A percentile compares a stretch with the other conserved stretches of the same genome.
These are phyloP conservation scores for Patella depressa DNA, from an alignment of 2,888 invertebrate genomes.

Conservation along the genomic window DNA sequence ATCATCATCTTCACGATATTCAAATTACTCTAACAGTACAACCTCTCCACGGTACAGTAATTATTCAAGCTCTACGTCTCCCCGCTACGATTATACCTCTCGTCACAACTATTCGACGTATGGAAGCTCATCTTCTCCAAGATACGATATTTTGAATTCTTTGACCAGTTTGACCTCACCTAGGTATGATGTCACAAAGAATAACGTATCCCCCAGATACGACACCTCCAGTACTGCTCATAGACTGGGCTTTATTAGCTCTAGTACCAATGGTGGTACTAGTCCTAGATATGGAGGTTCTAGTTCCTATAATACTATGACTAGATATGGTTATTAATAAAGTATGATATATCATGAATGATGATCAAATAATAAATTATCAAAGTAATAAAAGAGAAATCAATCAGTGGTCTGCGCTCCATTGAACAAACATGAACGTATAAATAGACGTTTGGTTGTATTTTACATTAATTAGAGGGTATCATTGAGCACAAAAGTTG, in stretches of 20 bases:
- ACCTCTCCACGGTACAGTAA: not conserved
- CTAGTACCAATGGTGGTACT: not conserved
- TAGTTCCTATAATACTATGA: slow-evolving; percentile 3
- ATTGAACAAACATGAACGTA: too few relatives aligned
- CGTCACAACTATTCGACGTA: not conserved
- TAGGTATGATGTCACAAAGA: not conserved
- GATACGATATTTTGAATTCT: not conserved
- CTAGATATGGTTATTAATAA: slow-evolving; percentile 1
- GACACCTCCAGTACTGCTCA: not conserved
- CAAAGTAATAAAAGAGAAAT: too few relatives aligned
- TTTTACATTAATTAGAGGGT: too few relatives aligned
- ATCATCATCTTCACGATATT: not conserved
- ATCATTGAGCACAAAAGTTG: too few relatives aligned
- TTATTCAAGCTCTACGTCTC: not conserved
- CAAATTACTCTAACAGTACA: not conserved
- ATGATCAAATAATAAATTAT: too few relatives aligned
- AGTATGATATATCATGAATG: too few relatives aligned
- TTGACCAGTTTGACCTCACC: not conserved
- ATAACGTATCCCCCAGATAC: not conserved
- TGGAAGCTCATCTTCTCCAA: not conserved
- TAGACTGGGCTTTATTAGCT: not conserved
- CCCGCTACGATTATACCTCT: slow-evolving; percentile 2
- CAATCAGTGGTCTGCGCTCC: too few relatives aligned
- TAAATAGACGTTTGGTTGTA: too few relatives aligned
- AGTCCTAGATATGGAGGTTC: slow-evolving; percentile 9